A percentile compares a stretch with the other conserved stretches of the same genome.
Conservation (phyloP, 2,888 invertebrate genomes). For the Hemicrepidius hirtus region DNA sequence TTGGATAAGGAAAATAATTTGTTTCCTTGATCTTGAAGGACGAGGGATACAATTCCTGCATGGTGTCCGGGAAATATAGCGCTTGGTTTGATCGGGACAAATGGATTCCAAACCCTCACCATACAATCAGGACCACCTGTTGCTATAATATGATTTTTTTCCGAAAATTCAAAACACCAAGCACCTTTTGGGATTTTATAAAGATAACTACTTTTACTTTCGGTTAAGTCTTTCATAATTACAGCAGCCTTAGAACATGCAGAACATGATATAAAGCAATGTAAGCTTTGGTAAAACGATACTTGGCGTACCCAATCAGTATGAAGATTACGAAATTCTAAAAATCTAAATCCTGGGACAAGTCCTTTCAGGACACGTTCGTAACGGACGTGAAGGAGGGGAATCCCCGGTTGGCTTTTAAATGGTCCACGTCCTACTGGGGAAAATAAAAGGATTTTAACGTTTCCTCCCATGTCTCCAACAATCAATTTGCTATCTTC, state of each 20-base stretch:
- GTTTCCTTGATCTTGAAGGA: conserved; percentile 80
- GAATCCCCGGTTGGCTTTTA: conserved; percentile 79
- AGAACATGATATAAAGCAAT: conserved; percentile 79
- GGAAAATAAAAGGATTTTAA: conserved; percentile 79
- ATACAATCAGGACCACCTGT: conserved; percentile 86
- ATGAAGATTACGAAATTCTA: conserved; percentile 77
- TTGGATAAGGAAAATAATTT: conserved; percentile 83
- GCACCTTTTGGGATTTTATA: conserved; percentile 78
- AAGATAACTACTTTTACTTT: conserved; percentile 75
- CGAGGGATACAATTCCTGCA: conserved; percentile 79
- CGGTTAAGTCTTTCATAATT: conserved; percentile 77
- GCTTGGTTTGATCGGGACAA: conserved; percentile 80
- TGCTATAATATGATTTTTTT: conserved; percentile 76
- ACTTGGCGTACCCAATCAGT: conserved; percentile 83
- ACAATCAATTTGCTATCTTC: conserved; percentile 79
- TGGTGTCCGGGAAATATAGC: conserved; percentile 82
- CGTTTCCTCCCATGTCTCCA: conserved; percentile 85
- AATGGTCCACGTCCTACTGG: conserved; percentile 81
- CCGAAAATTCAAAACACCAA: conserved; percentile 78
- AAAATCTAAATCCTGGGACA: conserved; percentile 65
- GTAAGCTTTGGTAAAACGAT: conserved; percentile 79
- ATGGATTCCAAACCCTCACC: conserved; percentile 85
- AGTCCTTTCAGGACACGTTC: conserved; percentile 65
- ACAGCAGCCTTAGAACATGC: conserved; percentile 72
- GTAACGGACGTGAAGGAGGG: conserved; percentile 75